Evolutionary conservation across 2,797 vertebrate genomes (phyloP).

Genomic region (Acomys russatus): DNA sequence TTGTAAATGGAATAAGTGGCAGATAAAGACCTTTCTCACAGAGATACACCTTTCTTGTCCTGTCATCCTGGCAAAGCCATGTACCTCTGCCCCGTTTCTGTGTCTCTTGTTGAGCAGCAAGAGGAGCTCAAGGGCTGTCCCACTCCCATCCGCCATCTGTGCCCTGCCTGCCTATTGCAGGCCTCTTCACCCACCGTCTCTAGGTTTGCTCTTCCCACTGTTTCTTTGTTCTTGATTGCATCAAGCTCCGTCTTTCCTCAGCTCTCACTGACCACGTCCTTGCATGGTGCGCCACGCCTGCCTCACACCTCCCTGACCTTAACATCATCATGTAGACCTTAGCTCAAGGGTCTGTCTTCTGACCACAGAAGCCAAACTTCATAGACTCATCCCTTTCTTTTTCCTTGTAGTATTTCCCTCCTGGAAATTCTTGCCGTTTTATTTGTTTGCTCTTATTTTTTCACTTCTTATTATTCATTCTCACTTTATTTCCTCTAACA

Average conservation of each 20-base stretch:
- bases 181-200: rapidly evolving
- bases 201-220: neutral
- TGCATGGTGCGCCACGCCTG: neutral
- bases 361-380: neutral
- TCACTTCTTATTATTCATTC: neutral
- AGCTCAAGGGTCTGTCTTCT: neutral
- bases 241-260: neutral
- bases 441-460: neutral
- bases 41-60: neutral
- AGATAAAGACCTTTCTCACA: neutral
- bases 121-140: neutral
- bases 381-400: neutral
- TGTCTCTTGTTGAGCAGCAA: neutral
- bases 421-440: neutral
- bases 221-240: neutral
- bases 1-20: neutral
- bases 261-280: neutral
- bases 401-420: neutral
- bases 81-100: neutral
- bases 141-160: rapidly evolving
- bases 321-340: too few species aligned
- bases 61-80: neutral
- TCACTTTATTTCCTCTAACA: neutral
- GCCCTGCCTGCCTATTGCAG: neutral
- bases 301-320: neutral